Conservation (phyloP, 2,113 vertebrate genomes). For the Chloropsis cyanopogon region DNA sequence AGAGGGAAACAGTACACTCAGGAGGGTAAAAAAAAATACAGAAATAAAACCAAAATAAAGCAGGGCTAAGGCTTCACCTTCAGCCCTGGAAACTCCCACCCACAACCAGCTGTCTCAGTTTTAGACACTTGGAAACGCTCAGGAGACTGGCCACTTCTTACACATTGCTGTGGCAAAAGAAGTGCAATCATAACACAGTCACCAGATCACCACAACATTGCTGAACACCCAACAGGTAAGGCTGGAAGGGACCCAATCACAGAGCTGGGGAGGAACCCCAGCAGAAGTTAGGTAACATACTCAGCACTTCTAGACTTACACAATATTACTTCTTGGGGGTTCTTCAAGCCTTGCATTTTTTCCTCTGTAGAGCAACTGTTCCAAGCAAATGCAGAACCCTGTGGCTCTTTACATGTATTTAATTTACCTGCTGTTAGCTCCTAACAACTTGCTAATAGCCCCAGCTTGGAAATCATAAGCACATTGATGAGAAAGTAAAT, state of each 20-base stretch:
- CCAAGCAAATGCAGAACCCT: not conserved
- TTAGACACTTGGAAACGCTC: accelerated
- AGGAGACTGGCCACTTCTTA: not conserved
- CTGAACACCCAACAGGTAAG: not conserved
- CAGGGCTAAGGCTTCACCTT: not conserved
- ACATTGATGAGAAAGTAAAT: not conserved
- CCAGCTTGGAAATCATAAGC: not conserved
- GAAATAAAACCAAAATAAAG: not conserved
- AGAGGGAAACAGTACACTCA: not conserved
- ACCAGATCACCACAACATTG: not conserved
- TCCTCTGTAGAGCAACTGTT: not conserved
- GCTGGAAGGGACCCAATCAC: not conserved
- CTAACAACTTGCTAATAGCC: not conserved
- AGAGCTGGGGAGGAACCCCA: not conserved
- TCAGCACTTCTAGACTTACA: not conserved
- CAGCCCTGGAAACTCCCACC: not conserved
- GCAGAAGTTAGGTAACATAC: not conserved
- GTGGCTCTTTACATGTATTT: not conserved
- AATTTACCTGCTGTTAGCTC: not conserved
- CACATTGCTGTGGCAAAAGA: not conserved
- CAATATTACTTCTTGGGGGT: not conserved
- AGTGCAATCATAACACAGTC: not conserved
- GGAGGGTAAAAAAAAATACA: accelerated
- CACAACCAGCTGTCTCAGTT: not conserved
- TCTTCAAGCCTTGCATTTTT: not conserved